A percentile compares a stretch with the other conserved stretches of the same genome.
These are phyloP conservation scores for Athene cunicularia DNA, from an alignment of 2,113 vertebrate genomes.

Conservation along the genomic window DNA sequence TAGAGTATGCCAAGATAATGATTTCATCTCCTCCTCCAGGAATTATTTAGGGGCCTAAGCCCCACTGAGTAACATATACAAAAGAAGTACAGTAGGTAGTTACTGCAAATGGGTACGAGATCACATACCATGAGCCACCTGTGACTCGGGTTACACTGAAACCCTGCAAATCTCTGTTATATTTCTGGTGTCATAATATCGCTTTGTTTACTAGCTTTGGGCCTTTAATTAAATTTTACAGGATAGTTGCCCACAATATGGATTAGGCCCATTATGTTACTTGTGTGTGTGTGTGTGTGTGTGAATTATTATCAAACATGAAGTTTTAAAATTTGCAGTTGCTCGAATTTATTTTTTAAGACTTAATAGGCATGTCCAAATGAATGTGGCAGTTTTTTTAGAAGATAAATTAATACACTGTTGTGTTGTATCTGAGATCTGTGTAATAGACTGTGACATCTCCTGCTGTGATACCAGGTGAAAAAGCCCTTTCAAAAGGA, in stretches of 20 bases:
- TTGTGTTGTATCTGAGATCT: not conserved
- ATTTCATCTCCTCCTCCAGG: not conserved
- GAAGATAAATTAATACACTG: conserved; percentile 2
- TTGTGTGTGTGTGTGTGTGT: not conserved
- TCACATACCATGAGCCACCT: not conserved
- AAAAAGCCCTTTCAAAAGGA: not conserved
- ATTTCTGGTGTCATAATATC: not conserved
- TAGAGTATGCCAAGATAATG: not conserved
- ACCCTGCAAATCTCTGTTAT: not conserved
- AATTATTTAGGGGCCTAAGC: not conserved
- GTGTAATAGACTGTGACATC: conserved; percentile 9
- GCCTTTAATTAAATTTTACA: conserved; percentile 53
- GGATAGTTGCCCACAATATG: conserved; percentile 35
- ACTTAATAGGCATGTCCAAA: conserved; percentile 49
- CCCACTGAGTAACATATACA: not conserved
- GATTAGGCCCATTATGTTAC: conserved; percentile 36
- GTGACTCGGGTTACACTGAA: not conserved
- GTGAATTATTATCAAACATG: not conserved
- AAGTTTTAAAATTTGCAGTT: conserved; percentile 48
- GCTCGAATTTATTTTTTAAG: conserved; percentile 37
- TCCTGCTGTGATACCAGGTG: conserved; percentile 44
- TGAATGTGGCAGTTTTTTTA: conserved; percentile 8
- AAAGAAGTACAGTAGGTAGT: not conserved
- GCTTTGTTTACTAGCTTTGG: conserved; percentile 24
- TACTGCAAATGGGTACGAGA: not conserved